Base-by-base conservation (phyloP, 2,113 vertebrate genomes). In the Acanthochromis polyacanthus region DNA sequence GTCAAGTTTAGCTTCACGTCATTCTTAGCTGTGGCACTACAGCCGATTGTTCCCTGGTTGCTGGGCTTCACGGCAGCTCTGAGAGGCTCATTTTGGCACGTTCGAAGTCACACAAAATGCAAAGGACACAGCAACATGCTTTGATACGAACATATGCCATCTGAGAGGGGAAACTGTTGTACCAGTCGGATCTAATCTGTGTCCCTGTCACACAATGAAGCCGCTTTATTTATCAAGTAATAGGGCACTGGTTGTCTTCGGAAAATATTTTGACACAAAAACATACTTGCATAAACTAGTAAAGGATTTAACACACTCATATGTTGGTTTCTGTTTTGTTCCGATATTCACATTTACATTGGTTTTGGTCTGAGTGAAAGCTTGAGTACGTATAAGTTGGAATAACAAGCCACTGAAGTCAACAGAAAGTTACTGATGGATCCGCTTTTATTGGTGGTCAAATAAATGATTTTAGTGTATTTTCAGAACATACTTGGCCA, bases 1-100 rank as follows among this genome's bases (percentile, higher is more conserved):
- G 95, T 94, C 95, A 94, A 89, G 69, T 81, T 87, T 52, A 81
- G 48, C 64, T 60, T 81, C 88, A 86, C 80, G 68, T 93, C 91
- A 87, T 71, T 50, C 75, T 60, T 36, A n/a, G 8, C 80, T 40
- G 67, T 46, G 80, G 65, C 57, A 30, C 70, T 22, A 11, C 57
- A 19, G 16, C 7, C 20, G 40, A 20, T 17, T 1, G 19, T 48
- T 72, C 51, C 46, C 32, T 69, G 53, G 10, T 5, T 81, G 45
- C 28, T 52, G 59, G 15, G 69, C 22, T 51, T 53, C 16, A 70
- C 74, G 1, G 30, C 48, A 25, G 40, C 45, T 2, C 1, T 16
- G 23, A 46, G 17, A 20, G 2, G 25, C 22, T 28, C 0, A 0
- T 22, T 58, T 15, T 6, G 15, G 50, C 2, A 0, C 0, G 4